Percentiles rank a stretch among this genome's conserved stretches.
phyloP scores from a whole-genome alignment of 1,140 invertebrate genomes.

The Bombus haemorrhoidalis region DNA sequence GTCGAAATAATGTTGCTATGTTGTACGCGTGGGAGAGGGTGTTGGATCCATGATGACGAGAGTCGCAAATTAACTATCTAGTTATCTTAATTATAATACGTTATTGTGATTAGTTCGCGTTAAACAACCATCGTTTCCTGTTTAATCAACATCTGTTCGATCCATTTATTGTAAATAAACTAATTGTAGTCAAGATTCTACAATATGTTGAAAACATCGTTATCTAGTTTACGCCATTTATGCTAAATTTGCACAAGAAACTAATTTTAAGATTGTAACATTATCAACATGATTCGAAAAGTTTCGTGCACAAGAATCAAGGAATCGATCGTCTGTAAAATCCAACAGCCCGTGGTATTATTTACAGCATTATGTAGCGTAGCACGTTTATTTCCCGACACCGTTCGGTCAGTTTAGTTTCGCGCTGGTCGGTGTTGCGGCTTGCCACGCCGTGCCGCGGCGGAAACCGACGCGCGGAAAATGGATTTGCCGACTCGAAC shows the following conservation, averaged over 20 bases:
- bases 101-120: too few relatives aligned
- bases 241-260: not conserved
- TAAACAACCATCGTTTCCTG: too few relatives aligned
- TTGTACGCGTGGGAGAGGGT: too few relatives aligned
- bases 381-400: not conserved
- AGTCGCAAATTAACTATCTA: too few relatives aligned
- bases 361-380: not conserved
- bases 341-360: not conserved
- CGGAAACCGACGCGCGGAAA: conserved; percentile 42
- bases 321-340: not conserved
- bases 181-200: too few relatives aligned
- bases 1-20: too few relatives aligned
- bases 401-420: conserved; percentile 29
- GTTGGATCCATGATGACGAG: too few relatives aligned
- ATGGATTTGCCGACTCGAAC: conserved; percentile 63
- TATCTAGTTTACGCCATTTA: not conserved
- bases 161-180: too few relatives aligned
- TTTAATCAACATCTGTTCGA: too few relatives aligned
- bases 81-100: too few relatives aligned
- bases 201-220: not conserved
- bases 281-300: not conserved
- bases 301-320: not conserved
- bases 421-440: conserved; percentile 16
- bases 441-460: conserved; percentile 6
- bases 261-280: not conserved